These are phyloP conservation scores for Ditula angustiorana DNA, from an alignment of 2,888 invertebrate species.

Conservation along the genomic window DNA sequence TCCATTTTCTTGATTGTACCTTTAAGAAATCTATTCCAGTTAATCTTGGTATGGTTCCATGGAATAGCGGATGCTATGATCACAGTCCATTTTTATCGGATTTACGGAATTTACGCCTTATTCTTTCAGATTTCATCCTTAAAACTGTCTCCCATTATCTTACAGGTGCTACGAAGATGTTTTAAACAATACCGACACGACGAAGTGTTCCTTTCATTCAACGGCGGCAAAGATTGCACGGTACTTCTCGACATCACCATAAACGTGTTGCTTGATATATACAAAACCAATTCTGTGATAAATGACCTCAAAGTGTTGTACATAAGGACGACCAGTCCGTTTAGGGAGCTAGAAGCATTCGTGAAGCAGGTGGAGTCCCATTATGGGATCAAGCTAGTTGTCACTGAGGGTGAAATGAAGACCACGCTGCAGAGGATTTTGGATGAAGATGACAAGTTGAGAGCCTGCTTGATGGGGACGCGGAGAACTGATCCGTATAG, in stretches of 20 bases:
- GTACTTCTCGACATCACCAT: constrained; percentile 88
- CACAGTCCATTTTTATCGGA: too few relatives aligned
- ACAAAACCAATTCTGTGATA: constrained; percentile 62
- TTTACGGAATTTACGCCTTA: too few relatives aligned
- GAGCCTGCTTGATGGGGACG: constrained; percentile 97
- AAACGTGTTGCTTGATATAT: constrained; percentile 61
- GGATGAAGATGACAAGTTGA: constrained; percentile 84
- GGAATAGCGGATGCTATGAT: too few relatives aligned
- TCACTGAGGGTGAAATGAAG: constrained; percentile 89
- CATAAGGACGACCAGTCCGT: constrained; percentile 92
- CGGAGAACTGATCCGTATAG: constrained; percentile 95
- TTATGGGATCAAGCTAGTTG: constrained; percentile 91
- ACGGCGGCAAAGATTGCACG: constrained; percentile 99
- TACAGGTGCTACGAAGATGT: constrained; percentile 87
- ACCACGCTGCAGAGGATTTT: constrained; percentile 88
- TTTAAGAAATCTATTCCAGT: too few relatives aligned
- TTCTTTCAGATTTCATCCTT: too few relatives aligned
- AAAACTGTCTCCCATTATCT: constrained; percentile 44
- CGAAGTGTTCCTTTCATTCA: constrained; percentile 96
- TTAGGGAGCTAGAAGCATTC: constrained; percentile 94
- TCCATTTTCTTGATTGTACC: too few relatives aligned
- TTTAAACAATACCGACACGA: constrained; percentile 87
- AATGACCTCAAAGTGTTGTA: constrained; percentile 90
- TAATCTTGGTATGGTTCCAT: too few relatives aligned
- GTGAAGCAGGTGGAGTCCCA: constrained; percentile 88